Percentiles rank a stretch among this genome's conserved stretches.
Evolutionary conservation across 1,140 invertebrate species (phyloP).

Genomic region (Pararge aegeria): DNA sequence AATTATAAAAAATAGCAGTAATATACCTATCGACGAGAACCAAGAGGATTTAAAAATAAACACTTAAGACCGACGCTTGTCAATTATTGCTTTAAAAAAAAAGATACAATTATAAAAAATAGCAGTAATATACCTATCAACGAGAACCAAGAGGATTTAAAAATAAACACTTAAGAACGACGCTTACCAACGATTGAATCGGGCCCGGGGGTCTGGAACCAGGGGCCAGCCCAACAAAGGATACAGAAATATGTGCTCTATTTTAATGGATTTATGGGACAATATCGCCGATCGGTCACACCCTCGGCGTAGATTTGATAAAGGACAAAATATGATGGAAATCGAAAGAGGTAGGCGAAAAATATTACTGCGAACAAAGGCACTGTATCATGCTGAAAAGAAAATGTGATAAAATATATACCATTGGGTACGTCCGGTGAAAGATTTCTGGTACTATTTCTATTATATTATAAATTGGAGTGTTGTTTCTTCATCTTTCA

Average conservation of each 20-base stretch:
- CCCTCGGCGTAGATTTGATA: slow-evolving; percentile 16
- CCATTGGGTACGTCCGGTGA: neutral
- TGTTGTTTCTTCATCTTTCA: no score
- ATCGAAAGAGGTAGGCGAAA: slow-evolving; percentile 9
- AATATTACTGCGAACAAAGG: neutral
- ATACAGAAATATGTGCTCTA: slow-evolving; percentile 7
- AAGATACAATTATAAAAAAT: no score
- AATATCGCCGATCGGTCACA: slow-evolving; percentile 18
- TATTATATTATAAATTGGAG: no score
- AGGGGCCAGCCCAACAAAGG: neutral
- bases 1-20: no score
- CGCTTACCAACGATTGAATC: neutral
- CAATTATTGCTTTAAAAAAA: no score
- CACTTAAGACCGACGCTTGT: no score
- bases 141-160: no score
- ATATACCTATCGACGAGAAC: no score
- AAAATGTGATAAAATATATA: neutral
- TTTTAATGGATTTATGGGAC: slow-evolving; percentile 3
- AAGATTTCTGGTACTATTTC: no score
- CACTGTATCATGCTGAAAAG: neutral
- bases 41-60: no score
- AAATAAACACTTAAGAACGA: no score
- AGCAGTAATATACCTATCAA: no score
- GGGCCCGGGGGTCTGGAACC: neutral
- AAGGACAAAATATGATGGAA: slow-evolving; percentile 17